phyloP scores from a whole-genome alignment of 2,797 vertebrate species.

The Amniataba percoides region DNA sequence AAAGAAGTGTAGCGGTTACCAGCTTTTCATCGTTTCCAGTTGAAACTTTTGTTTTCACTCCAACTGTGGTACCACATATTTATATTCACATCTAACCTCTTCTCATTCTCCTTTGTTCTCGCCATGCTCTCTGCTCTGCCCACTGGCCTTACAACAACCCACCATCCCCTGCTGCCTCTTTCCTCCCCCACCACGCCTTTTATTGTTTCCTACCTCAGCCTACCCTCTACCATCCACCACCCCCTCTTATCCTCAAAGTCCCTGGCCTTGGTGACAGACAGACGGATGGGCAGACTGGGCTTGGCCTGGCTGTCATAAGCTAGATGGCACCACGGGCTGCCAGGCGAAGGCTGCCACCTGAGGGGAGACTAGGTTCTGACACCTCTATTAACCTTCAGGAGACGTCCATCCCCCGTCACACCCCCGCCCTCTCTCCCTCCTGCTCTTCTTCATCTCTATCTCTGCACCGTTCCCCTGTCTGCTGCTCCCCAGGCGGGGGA shows the following conservation, averaged over 20 bases:
- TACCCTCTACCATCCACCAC: conserved; percentile 17
- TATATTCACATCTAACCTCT: background rate
- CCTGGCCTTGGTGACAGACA: conserved; percentile 37
- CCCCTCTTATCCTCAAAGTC: conserved; percentile 54
- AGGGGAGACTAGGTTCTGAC: conserved; percentile 65
- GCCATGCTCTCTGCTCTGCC: background rate
- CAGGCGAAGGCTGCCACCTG: conserved; percentile 66
- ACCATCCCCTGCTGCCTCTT: conserved; percentile 18
- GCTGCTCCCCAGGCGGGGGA: conserved; percentile 24
- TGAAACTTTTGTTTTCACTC: conserved; percentile 2
- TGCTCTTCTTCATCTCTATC: conserved; percentile 44
- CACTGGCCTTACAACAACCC: background rate
- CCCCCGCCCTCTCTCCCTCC: conserved; percentile 22
- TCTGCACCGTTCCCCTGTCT: conserved; percentile 41
- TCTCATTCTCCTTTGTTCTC: conserved; percentile 8
- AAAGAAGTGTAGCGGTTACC: background rate
- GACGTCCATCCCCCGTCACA: conserved; percentile 53
- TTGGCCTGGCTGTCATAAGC: conserved; percentile 69
- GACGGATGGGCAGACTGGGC: conserved; percentile 47
- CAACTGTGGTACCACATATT: background rate
- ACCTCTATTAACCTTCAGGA: conserved; percentile 84
- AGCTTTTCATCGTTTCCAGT: conserved; percentile 36
- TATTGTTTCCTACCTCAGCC: conserved; percentile 15
- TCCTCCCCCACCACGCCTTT: conserved; percentile 15
- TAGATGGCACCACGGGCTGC: conserved; percentile 56